These are phyloP conservation scores for Netta rufina DNA, from an alignment of 2,797 vertebrate genomes.

Conservation along the genomic window DNA sequence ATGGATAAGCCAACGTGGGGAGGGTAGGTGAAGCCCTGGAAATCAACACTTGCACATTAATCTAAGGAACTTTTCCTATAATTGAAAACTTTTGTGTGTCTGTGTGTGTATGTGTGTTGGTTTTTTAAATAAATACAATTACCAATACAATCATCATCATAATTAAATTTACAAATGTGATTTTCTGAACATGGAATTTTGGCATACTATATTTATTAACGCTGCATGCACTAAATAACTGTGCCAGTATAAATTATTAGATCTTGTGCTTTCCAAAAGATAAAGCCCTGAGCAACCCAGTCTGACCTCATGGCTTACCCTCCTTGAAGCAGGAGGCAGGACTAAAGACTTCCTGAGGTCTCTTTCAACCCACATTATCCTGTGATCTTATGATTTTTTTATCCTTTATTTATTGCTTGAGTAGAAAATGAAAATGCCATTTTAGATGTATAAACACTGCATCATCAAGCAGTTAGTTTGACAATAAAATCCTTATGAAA, in stretches of 20 bases:
- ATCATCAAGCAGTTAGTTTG: neutral
- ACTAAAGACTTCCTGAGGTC: neutral
- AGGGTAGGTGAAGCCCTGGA: constrained; percentile 86
- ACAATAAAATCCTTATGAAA: constrained; percentile 23
- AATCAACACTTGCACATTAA: neutral
- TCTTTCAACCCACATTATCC: neutral
- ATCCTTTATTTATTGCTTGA: neutral
- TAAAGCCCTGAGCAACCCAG: neutral
- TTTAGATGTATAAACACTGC: neutral
- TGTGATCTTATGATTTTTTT: constrained; percentile 17
- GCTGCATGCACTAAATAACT: neutral
- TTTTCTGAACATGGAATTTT: neutral
- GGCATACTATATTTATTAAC: neutral
- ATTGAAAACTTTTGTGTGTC: neutral
- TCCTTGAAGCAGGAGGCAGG: neutral
- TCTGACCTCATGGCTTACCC: neutral
- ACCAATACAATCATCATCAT: neutral
- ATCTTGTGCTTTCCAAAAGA: neutral
- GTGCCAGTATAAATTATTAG: neutral
- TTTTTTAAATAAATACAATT: neutral
- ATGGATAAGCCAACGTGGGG: constrained; percentile 86
- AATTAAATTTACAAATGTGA: neutral
- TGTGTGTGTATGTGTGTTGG: no score
- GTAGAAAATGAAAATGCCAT: neutral
- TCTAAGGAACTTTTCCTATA: neutral